A percentile compares a stretch with the other conserved stretches of the same genome.
These are phyloP conservation scores for Eristalis tenax DNA, from an alignment of 2,888 invertebrate genomes.

Conservation along the genomic window DNA sequence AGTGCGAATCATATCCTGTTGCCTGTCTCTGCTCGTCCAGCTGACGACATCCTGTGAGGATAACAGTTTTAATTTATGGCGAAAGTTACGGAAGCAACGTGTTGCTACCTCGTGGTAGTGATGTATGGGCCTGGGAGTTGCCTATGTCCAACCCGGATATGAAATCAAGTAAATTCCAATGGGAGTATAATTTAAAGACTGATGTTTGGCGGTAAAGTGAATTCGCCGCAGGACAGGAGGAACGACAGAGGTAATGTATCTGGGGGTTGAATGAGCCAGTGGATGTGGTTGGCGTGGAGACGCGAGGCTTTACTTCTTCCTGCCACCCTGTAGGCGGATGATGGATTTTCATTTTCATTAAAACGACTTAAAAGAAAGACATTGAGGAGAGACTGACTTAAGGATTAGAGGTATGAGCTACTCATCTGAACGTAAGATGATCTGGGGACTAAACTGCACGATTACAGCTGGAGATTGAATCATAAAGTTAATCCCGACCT, in stretches of 20 bases:
- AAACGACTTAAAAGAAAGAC: background rate
- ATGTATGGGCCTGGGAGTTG: no score
- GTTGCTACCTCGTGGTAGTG: conserved; percentile 5
- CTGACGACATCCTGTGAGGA: conserved; percentile 19
- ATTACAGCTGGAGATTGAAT: background rate
- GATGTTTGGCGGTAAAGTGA: conserved; percentile 27
- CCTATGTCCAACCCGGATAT: conserved; percentile 10
- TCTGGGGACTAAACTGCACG: background rate
- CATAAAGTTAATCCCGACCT: background rate
- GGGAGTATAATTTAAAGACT: conserved; percentile 22
- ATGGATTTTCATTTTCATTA: conserved; percentile 1
- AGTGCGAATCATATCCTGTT: background rate
- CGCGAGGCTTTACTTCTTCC: no score
- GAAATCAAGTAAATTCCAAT: conserved; percentile 44
- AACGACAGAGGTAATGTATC: conserved; percentile 45
- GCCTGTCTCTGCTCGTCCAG: background rate
- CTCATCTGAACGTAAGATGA: background rate
- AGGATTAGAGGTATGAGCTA: background rate
- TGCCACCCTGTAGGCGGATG: background rate
- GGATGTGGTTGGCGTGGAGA: background rate
- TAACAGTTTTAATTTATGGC: conserved; percentile 62
- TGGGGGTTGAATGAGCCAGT: background rate
- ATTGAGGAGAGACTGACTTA: background rate
- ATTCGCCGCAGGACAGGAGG: conserved; percentile 37
- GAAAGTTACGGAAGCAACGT: conserved; percentile 60